Evolutionary conservation across 1,140 invertebrate species (phyloP), one percentile per base, ranked within the genome.

Genomic region (Prorops nasuta): DNA sequence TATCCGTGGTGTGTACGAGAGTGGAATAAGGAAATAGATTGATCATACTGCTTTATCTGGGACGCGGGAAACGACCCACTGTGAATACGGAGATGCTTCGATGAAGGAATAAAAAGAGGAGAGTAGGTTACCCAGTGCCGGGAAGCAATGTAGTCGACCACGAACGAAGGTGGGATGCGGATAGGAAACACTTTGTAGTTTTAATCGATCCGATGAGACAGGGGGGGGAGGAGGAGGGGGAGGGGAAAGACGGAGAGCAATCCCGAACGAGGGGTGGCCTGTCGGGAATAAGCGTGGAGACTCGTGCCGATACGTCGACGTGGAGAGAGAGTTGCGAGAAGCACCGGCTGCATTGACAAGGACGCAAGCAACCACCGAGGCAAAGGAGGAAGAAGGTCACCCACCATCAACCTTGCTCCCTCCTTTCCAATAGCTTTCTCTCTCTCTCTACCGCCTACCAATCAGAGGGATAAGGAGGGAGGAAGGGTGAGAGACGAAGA

Each of bases 181-280:
- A 64, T 56, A 66, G 64, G 59, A 56, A 69, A 72, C 68, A 72
- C 66, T 76, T 74, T 73, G 66, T 72, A 69, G 66, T 68, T 69
- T 73, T 70, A 75, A 75, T 74, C 69, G 72, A 74, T 70, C 66
- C 64, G 59, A 61, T 64, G 59, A 66, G 61, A 66, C 57, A 61
- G 58, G 57, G 63, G 47, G 56, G 28, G 38, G 17, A 59, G 64
- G 66, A 62, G 58, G n/a, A n/a, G n/a, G 58, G 57, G 63, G 47
- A 57, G 28, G 38, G 17, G 60, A 65, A 67, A 62, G 58, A 67
- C 57, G 56, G 54, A 63, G 56, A 58, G 44, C 37, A 17, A 20
- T 21, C 17, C 14, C 20, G 42, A 57, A 38, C 41, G 45, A 49
- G 40, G 44, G 44, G 48, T 41, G 48, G 34, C 31, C 38, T 21